Evolutionary conservation across 2,888 invertebrate species (phyloP).

Genomic region (Plagodis pulveraria): DNA sequence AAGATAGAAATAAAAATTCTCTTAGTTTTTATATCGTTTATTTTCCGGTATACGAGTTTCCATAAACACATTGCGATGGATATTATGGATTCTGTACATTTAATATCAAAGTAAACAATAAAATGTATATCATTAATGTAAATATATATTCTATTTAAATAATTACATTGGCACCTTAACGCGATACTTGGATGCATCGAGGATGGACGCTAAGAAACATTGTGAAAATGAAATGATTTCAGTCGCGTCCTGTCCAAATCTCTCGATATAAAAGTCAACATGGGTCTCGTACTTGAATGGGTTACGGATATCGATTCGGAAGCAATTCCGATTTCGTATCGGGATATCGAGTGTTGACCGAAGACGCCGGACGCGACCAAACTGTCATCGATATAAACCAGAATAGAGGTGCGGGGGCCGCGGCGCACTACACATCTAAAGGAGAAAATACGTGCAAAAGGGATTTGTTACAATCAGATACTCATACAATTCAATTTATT

Average conservation of each 20-base stretch:
- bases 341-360: slow-evolving; percentile 8
- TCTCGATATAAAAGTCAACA: not conserved
- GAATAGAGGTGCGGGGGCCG: slow-evolving; percentile 59
- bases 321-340: slow-evolving; percentile 24
- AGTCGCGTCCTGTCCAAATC: slow-evolving; percentile 8
- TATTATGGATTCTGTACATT: slow-evolving; percentile 75
- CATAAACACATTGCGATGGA: slow-evolving; percentile 78
- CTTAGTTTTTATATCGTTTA: slow-evolving; percentile 65
- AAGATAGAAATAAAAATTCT: slow-evolving; percentile 52
- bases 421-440: slow-evolving; percentile 41
- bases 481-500: slow-evolving; percentile 16
- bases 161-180: slow-evolving; percentile 74
- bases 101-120: slow-evolving; percentile 80
- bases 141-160: slow-evolving; percentile 73
- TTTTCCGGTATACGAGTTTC: slow-evolving; percentile 76
- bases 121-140: slow-evolving; percentile 72
- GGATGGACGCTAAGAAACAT: slow-evolving; percentile 64
- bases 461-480: slow-evolving; percentile 19
- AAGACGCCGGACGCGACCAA: slow-evolving; percentile 29
- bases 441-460: slow-evolving; percentile 30
- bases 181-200: slow-evolving; percentile 57
- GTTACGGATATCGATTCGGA: slow-evolving; percentile 33
- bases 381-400: slow-evolving; percentile 39
- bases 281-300: slow-evolving; percentile 8
- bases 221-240: slow-evolving; percentile 30